phyloP scores from a whole-genome alignment of 1,140 invertebrate species.

The Chlorops oryzae region DNA sequence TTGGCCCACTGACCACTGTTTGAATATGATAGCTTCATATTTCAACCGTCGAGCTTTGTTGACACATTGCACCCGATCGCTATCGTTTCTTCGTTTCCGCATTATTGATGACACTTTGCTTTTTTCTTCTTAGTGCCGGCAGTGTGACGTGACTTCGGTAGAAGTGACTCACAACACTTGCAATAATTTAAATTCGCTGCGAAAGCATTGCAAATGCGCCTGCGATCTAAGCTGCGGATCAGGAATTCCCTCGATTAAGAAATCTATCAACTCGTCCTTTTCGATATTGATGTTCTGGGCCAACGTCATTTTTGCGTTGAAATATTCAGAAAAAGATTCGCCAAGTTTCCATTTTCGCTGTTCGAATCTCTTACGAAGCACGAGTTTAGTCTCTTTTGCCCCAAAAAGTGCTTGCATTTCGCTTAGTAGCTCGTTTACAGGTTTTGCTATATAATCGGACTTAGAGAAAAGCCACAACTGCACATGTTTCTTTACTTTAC shows the following conservation, averaged over 20 bases:
- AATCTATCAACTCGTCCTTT: constrained; percentile 20
- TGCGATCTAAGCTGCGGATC: constrained; percentile 17
- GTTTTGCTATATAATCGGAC: not conserved
- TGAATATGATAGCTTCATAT: too few species aligned
- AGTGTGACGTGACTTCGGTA: too few species aligned
- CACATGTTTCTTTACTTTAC: not conserved
- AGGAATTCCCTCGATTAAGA: constrained; percentile 23
- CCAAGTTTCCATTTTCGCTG: not conserved
- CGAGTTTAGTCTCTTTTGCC: not conserved
- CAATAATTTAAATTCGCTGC: not conserved
- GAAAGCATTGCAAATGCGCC: constrained; percentile 11
- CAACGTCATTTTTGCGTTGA: constrained; percentile 23
- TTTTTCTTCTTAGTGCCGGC: too few species aligned
- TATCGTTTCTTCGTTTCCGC: too few species aligned
- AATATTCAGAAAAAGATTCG: constrained; percentile 20
- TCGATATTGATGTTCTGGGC: constrained; percentile 18
- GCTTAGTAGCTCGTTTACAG: not conserved
- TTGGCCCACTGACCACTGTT: too few species aligned
- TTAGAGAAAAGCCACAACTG: constrained; percentile 3
- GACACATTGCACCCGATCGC: too few species aligned
- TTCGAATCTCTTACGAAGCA: not conserved
- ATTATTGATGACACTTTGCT: too few species aligned
- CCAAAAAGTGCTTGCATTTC: not conserved
- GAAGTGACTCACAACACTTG: too few species aligned
- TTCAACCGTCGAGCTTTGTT: too few species aligned